phyloP scores from a whole-genome alignment of 1,140 invertebrate species.

The Aphelinus certus region DNA sequence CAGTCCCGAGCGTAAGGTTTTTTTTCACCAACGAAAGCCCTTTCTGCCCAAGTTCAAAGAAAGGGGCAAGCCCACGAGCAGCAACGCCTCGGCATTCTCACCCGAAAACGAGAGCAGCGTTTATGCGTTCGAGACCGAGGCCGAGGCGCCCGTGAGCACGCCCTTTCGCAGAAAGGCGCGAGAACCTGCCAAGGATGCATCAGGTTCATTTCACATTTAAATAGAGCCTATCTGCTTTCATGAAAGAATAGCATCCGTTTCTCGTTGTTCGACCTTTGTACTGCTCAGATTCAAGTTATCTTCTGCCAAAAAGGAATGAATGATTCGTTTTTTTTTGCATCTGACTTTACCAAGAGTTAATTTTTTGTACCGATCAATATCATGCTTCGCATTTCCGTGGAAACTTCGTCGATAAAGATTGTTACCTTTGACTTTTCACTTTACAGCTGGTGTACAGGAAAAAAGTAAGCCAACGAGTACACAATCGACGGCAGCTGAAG shows the following conservation, averaged over 20 bases:
- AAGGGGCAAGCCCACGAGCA: constrained; percentile 55
- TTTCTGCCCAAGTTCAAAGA: constrained; percentile 68
- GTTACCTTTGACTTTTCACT: no score
- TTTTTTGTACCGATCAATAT: no score
- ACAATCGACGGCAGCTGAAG: constrained; percentile 32
- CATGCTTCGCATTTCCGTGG: no score
- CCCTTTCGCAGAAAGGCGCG: constrained; percentile 65
- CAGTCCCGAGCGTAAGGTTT: constrained; percentile 64
- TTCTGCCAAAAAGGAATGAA: no score
- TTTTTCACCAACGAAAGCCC: constrained; percentile 64
- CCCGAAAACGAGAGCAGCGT: constrained; percentile 77
- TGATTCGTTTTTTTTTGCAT: no score
- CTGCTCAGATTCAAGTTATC: no score
- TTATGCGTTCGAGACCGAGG: constrained; percentile 76
- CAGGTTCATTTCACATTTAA: no score
- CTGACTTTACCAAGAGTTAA: no score
- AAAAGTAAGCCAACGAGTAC: constrained; percentile 5
- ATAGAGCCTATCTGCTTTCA: no score
- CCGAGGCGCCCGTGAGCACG: constrained; percentile 66
- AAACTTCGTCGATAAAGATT: no score
- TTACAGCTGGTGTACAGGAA: not conserved
- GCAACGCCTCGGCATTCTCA: constrained; percentile 72
- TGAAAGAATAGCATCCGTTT: no score
- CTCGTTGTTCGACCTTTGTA: no score
- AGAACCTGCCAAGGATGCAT: constrained; percentile 33